A percentile compares a stretch with the other conserved stretches of the same genome.
Evolutionary conservation across 2,888 invertebrate species (phyloP).

Genomic region (Andrena trimmerana): DNA sequence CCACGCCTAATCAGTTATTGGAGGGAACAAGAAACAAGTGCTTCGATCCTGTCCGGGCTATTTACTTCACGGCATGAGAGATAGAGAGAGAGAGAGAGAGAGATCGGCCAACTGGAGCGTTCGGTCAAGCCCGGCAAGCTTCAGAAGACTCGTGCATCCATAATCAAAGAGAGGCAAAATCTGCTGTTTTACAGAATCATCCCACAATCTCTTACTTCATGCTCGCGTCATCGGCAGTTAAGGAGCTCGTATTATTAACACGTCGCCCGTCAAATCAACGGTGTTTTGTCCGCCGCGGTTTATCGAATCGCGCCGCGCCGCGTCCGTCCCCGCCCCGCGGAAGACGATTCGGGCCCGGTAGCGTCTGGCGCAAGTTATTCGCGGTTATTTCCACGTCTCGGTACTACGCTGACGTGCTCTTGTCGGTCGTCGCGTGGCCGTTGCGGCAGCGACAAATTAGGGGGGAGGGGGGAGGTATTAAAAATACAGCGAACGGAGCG

Average conservation of each 20-base stretch:
- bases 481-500: constrained; percentile 36
- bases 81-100: too few relatives aligned
- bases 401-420: neutral
- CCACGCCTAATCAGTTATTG: too few relatives aligned
- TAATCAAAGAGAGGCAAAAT: neutral
- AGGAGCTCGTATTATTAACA: neutral
- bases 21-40: too few relatives aligned
- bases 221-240: neutral
- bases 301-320: constrained; percentile 12
- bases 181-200: neutral
- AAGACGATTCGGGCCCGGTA: neutral
- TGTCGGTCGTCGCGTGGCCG: neutral
- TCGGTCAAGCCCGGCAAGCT: too few relatives aligned
- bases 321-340: neutral
- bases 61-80: too few relatives aligned
- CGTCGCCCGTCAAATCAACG: neutral
- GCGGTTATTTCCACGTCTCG: neutral
- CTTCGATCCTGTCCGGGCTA: too few relatives aligned
- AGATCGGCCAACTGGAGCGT: too few relatives aligned
- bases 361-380: neutral
- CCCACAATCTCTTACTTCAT: neutral
- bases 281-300: neutral
- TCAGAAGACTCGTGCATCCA: neutral
- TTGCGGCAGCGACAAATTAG: constrained; percentile 34
- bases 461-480: constrained; percentile 22